A percentile compares a stretch with the other conserved stretches of the same genome.
These are phyloP conservation scores for Sturnus vulgaris DNA, from an alignment of 2,113 vertebrate species.

Conservation along the genomic window DNA sequence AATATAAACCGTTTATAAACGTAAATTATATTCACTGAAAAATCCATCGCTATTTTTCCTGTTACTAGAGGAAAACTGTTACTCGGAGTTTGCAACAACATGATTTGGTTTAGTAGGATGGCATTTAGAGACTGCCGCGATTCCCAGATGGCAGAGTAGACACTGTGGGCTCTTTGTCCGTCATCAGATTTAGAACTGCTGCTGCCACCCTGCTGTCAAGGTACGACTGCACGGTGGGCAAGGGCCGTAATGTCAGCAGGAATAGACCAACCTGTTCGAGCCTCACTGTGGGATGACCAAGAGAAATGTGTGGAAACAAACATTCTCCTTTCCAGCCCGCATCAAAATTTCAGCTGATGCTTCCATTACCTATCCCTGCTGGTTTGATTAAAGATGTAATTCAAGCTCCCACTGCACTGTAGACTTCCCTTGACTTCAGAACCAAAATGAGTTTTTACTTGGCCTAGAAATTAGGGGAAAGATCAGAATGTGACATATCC, in stretches of 20 bases:
- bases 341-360: neutral
- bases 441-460: neutral
- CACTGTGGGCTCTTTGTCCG: neutral
- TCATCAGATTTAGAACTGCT: neutral
- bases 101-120: rapidly evolving
- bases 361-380: neutral
- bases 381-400: neutral
- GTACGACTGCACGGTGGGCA: rapidly evolving
- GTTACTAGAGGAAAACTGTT: neutral
- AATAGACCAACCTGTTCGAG: rapidly evolving
- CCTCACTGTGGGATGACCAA: neutral
- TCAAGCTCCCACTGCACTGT: neutral
- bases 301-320: neutral
- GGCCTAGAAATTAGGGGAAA: neutral
- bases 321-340: neutral
- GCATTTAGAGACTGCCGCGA: rapidly evolving
- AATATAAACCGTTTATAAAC: neutral
- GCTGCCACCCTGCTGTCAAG: rapidly evolving
- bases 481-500: neutral
- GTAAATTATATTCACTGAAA: neutral
- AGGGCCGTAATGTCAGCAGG: rapidly evolving
- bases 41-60: neutral
- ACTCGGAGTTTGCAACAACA: neutral
- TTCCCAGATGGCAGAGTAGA: neutral
- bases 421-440: neutral